A percentile compares a stretch with the other conserved stretches of the same genome.
Evolutionary conservation across 2,797 vertebrate genomes (phyloP).

Genomic region (Agapornis canus): DNA sequence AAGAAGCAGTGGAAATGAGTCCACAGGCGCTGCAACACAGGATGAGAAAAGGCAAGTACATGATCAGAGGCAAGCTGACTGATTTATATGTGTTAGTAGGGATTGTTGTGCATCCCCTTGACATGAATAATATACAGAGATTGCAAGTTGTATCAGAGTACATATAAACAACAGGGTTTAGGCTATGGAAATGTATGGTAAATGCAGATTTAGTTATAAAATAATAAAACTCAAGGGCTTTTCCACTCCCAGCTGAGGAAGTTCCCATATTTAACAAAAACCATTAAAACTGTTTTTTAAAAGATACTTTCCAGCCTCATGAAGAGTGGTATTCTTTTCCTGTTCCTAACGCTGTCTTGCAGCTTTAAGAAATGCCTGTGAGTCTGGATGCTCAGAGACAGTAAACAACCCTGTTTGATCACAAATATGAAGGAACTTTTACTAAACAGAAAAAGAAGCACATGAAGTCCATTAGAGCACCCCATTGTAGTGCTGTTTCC

Average conservation of each 20-base stretch:
- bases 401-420: not conserved
- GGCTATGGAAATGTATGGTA: rapidly evolving
- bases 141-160: not conserved
- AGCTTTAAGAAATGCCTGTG: not conserved
- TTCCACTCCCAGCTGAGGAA: not conserved
- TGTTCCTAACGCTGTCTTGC: not conserved
- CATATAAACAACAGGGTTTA: not conserved
- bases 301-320: not conserved
- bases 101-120: not conserved
- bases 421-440: not conserved
- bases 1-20: not conserved
- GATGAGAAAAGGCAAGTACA: not conserved
- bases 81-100: not conserved
- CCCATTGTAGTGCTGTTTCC: not conserved
- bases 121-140: not conserved
- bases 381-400: not conserved
- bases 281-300: not conserved
- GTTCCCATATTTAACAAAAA: not conserved
- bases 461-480: not conserved
- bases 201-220: not conserved
- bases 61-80: not conserved
- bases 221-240: not conserved
- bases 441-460: not conserved
- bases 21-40: not conserved
- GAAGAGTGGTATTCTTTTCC: not conserved